Evolutionary conservation across 2,113 vertebrate species (phyloP), one percentile per base, ranked within the genome.

Genomic region (Heliornis fulica): DNA sequence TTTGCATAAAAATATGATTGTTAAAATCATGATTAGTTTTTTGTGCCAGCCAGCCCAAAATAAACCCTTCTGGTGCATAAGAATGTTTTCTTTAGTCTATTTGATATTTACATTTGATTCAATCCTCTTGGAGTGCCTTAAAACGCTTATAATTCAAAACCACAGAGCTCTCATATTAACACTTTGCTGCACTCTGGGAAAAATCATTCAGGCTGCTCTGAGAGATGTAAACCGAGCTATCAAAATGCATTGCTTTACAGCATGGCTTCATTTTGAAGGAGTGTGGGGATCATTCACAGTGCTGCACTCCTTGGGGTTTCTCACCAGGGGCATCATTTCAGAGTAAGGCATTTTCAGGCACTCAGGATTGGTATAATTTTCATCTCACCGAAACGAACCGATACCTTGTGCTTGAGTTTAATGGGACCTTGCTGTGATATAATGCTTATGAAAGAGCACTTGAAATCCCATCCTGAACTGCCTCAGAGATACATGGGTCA

Each of bases 1-100:
- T 97, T 91, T 94, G 38, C 91, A 89, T 90, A 72, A 97, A 97
- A 97, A 97, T 93, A 95, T 64, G 66, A 57, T 79, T 94, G 80
- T 94, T 95, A 91, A 65, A 83, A 95, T 72, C 6, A 1, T 51
- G 31, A 34, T 66, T 51, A 34, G 64, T 69, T 86, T 96, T 84
- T 74, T 80, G 70, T 78, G 63, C 32, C 79, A 38, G 43, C 16
- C 26, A 64, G 54, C 13, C 45, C 28, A 83, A 83, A 69, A 86
- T 43, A 87, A 76, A 51, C 17, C 17, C 15, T 84, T 57, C 20
- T 38, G 36, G 53, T 72, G 31, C 25, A 50, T 13, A 76, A 66
- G 17, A 36, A 3, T 20, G 8, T 87, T 94, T 89, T 31, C 36
- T 92, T 78, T 87, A 82, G 71, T 93, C 92, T 82, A 69, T 90